A percentile compares a stretch with the other conserved stretches of the same genome.
Conservation (phyloP, 2,797 vertebrate genomes). For the Myioborus miniatus region DNA sequence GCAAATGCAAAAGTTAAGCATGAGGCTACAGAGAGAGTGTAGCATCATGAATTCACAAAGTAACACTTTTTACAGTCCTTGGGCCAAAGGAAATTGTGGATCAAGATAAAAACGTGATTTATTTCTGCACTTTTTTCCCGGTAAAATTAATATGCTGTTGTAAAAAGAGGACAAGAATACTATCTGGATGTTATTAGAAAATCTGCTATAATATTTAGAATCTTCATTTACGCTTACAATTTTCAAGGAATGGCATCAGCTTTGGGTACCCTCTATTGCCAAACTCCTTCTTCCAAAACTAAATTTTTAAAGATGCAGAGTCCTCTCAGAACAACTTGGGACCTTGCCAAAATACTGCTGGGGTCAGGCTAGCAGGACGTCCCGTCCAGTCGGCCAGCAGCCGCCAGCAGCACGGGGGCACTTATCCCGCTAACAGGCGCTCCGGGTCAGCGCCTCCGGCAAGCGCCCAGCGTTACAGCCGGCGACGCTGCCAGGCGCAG, state of each 20-base stretch:
- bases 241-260: not conserved
- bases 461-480: no score
- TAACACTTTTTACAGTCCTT: not conserved
- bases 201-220: not conserved
- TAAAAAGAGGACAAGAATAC: not conserved
- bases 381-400: no score
- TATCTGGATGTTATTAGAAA: not conserved
- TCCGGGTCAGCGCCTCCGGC: no score
- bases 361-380: no score
- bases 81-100: not conserved
- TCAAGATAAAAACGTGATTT: not conserved
- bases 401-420: no score
- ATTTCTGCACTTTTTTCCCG: not conserved
- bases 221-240: not conserved
- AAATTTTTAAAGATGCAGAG: not conserved
- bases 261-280: not conserved
- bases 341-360: not conserved
- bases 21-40: not conserved
- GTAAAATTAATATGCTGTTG: not conserved
- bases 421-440: no score
- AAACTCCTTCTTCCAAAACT: not conserved
- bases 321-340: accelerated
- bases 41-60: not conserved
- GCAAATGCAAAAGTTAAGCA: not conserved
- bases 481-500: no score